Percentiles rank a stretch among this genome's conserved stretches.
Conservation (phyloP, 2,797 vertebrate genomes). For the Darevskia nairensis region DNA sequence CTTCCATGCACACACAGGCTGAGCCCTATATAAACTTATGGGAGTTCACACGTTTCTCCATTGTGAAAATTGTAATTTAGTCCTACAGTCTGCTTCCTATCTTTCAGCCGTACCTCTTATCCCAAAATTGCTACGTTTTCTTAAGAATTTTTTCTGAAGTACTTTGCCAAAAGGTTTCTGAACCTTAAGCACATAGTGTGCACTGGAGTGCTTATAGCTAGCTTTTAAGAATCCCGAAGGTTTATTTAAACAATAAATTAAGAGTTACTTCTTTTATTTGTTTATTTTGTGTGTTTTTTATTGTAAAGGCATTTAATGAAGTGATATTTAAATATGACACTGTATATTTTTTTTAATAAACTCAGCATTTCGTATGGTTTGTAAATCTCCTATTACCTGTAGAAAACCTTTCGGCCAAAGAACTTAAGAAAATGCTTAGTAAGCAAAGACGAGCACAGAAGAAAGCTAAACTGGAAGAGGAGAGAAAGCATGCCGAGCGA, state of each 20-base stretch:
- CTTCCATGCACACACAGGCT: no score
- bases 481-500: conserved; percentile 80
- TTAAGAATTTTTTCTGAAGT: background rate
- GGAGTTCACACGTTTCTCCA: background rate
- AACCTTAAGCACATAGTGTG: background rate
- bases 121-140: background rate
- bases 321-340: background rate
- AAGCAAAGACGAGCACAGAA: conserved; percentile 85
- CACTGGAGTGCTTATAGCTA: background rate
- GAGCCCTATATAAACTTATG: background rate
- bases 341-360: background rate
- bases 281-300: background rate
- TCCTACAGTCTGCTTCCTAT: background rate
- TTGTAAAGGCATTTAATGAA: background rate
- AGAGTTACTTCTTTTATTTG: background rate
- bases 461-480: conserved; percentile 83
- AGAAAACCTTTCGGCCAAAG: conserved; percentile 84
- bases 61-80: background rate
- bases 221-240: background rate
- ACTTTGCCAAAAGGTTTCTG: background rate
- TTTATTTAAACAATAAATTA: background rate
- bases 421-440: conserved; percentile 84
- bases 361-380: background rate
- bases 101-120: background rate
- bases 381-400: conserved; percentile 15